Conservation (phyloP, 2,797 vertebrate species). For the Gouania willdenowi region DNA sequence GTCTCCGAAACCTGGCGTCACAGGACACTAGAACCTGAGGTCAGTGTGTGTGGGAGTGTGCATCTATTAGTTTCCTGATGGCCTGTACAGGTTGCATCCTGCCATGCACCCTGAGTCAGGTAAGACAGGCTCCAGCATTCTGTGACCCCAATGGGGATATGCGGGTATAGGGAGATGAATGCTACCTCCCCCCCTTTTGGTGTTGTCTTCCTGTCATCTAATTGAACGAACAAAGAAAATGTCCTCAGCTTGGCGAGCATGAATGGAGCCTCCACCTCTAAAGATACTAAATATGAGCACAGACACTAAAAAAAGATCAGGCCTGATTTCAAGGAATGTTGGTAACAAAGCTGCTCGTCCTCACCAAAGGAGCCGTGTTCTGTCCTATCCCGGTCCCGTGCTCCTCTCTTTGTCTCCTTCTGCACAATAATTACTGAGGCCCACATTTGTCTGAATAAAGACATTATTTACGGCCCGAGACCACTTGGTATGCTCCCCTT, state of each 20-base stretch:
- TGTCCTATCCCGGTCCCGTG: background rate
- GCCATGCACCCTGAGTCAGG: too few relatives aligned
- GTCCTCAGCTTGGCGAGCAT: conserved; percentile 29
- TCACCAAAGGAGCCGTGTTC: background rate
- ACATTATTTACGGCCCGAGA: conserved; percentile 67
- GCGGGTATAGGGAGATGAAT: too few relatives aligned
- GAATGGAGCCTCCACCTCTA: conserved; percentile 32
- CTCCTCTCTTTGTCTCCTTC: conserved; percentile 22
- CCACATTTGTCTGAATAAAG: conserved; percentile 72
- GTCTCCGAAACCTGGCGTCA: too few relatives aligned
- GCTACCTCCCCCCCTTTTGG: background rate
- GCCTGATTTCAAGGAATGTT: conserved; percentile 29
- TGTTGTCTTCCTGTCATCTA: conserved; percentile 1
- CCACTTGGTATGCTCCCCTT: conserved; percentile 44
- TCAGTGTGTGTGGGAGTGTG: too few relatives aligned
- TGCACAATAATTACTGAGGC: conserved; percentile 66
- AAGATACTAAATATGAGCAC: conserved; percentile 41
- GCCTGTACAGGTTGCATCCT: too few relatives aligned
- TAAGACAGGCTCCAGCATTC: too few relatives aligned
- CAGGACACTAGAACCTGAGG: too few relatives aligned
- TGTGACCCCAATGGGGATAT: too few relatives aligned
- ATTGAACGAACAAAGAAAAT: conserved; percentile 28
- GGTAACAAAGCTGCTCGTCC: conserved; percentile 24
- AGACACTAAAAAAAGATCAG: conserved; percentile 49
- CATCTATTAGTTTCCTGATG: too few relatives aligned